These are phyloP conservation scores for Chaetogeoica ovagalla DNA, from an alignment of 2,888 invertebrate species.

Conservation along the genomic window DNA sequence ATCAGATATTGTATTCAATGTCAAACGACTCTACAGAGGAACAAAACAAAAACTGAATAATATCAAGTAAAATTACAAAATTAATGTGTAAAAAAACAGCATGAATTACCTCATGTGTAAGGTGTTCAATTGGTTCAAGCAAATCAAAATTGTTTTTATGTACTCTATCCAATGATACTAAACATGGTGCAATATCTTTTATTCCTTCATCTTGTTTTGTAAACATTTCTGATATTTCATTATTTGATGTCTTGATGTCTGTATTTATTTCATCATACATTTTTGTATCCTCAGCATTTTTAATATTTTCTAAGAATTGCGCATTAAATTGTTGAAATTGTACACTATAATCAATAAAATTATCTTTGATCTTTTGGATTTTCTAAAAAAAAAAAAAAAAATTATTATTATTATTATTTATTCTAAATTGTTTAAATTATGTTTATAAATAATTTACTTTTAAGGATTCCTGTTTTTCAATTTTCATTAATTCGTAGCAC, in stretches of 20 bases:
- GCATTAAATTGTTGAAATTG: slow-evolving; percentile 31
- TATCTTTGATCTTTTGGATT: slow-evolving; percentile 33
- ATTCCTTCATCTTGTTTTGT: slow-evolving; percentile 23
- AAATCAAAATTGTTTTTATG: slow-evolving; percentile 27
- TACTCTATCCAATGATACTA: slow-evolving; percentile 35
- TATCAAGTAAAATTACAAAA: too few species aligned
- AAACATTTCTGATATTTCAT: slow-evolving; percentile 42
- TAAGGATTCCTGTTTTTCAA: slow-evolving; percentile 42
- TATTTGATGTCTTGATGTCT: slow-evolving; percentile 18
- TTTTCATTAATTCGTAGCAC: slow-evolving; percentile 27
- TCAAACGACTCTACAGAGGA: slow-evolving; percentile 23
- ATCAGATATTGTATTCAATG: slow-evolving; percentile 28
- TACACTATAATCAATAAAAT: slow-evolving; percentile 15
- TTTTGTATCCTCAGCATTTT: slow-evolving; percentile 16
- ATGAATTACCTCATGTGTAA: slow-evolving; percentile 33
- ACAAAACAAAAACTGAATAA: not conserved
- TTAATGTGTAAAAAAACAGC: not conserved
- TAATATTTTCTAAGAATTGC: slow-evolving; percentile 33
- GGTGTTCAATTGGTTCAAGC: slow-evolving; percentile 33
- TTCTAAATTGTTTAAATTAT: too few species aligned
- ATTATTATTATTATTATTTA: slow-evolving; percentile 2
- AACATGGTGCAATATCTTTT: slow-evolving; percentile 31
- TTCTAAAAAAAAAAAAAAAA: slow-evolving; percentile 23
- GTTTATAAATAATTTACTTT: slow-evolving; percentile 22
- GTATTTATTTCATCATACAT: slow-evolving; percentile 4